Evolutionary conservation across 2,113 vertebrate species (phyloP).

Genomic region (Lycocorax pyrrhopterus): DNA sequence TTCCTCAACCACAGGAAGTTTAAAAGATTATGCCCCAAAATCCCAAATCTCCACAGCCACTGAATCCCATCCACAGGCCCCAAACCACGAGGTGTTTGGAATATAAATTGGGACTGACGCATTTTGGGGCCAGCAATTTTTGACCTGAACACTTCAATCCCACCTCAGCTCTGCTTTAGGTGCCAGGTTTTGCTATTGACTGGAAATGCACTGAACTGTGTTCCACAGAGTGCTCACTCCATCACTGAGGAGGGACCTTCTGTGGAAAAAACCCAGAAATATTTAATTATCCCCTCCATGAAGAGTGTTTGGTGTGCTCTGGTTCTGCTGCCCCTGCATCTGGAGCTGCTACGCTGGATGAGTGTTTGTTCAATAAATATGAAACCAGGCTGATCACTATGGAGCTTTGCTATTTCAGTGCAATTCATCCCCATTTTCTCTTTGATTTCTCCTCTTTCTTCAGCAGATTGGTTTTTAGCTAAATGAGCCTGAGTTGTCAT

Average conservation of each 20-base stretch:
- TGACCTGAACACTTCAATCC: not conserved
- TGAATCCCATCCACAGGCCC: not conserved
- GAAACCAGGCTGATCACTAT: not conserved
- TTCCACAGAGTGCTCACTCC: not conserved
- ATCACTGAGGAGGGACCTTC: not conserved
- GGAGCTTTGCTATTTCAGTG: not conserved
- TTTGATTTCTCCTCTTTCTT: not conserved
- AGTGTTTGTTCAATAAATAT: not conserved
- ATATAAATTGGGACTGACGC: not conserved
- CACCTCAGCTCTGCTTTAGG: not conserved
- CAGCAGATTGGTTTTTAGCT: not conserved
- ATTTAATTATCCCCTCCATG: not conserved
- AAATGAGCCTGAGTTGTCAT: not conserved
- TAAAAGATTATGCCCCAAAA: not conserved
- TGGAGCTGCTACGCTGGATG: not conserved
- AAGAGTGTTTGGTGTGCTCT: not conserved
- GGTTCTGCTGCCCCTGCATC: not conserved
- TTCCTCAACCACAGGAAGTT: not conserved
- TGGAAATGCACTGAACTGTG: not conserved
- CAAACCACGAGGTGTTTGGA: not conserved
- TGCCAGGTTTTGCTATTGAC: not conserved
- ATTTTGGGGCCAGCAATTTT: not conserved
- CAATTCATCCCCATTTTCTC: not conserved
- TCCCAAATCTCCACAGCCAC: not conserved
- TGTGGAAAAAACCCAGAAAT: not conserved